Conservation (phyloP, 2,888 invertebrate genomes). For the Andricus curvator region DNA sequence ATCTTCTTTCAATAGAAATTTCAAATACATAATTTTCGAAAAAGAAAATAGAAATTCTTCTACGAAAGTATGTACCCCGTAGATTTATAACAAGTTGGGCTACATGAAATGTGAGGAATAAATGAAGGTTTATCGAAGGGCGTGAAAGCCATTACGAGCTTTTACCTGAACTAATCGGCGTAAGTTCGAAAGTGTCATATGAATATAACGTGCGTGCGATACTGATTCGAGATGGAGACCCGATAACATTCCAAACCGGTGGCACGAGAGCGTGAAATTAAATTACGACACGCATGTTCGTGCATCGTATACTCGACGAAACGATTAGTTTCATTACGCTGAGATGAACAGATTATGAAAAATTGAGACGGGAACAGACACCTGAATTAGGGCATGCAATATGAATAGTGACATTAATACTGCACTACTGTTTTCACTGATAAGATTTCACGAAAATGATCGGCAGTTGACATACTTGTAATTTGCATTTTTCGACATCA, state of each 20-base stretch:
- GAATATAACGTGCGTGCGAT: slow-evolving; percentile 37
- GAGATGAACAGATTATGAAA: neutral
- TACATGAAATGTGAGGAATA: neutral
- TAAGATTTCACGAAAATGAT: neutral
- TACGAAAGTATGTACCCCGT: too few species aligned
- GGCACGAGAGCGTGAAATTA: slow-evolving; percentile 50
- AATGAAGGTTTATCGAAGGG: slow-evolving; percentile 11
- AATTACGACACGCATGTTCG: slow-evolving; percentile 44
- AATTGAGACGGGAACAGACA: neutral
- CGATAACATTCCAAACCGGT: slow-evolving; percentile 49
- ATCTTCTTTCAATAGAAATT: neutral
- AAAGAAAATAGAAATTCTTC: too few species aligned
- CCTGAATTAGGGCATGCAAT: neutral
- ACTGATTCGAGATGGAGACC: slow-evolving; percentile 40
- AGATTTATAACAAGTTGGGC: neutral
- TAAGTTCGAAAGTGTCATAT: slow-evolving; percentile 18
- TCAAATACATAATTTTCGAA: too few species aligned
- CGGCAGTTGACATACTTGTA: neutral
- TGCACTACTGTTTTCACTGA: neutral
- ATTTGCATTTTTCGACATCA: too few species aligned
- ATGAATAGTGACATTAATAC: neutral
- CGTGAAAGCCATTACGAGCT: slow-evolving; percentile 12
- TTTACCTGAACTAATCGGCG: slow-evolving; percentile 24
- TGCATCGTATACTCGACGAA: slow-evolving; percentile 39
- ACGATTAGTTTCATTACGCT: slow-evolving; percentile 23